phyloP scores from a whole-genome alignment of 2,797 vertebrate genomes.

The Petrocephalus sullivani region DNA sequence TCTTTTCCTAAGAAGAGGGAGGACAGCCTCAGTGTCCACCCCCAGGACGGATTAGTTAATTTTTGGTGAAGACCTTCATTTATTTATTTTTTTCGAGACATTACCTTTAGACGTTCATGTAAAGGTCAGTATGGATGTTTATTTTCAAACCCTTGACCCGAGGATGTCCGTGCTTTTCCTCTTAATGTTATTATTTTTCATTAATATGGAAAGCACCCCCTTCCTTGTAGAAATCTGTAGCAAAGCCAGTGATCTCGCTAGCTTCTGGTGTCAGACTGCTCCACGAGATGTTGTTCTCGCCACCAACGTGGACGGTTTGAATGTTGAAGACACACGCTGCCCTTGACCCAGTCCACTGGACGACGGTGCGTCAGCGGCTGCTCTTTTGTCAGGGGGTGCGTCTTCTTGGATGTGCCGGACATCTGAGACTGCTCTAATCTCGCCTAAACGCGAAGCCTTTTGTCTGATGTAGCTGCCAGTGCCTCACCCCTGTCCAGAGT shows the following conservation, averaged over 20 bases:
- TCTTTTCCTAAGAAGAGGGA: not conserved
- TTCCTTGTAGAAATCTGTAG: not conserved
- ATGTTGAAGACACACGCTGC: not conserved
- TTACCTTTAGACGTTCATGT: not conserved
- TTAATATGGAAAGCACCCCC: not conserved
- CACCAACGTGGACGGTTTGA: not conserved
- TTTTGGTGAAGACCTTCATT: not conserved
- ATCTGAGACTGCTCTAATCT: constrained; percentile 47
- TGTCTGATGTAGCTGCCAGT: constrained; percentile 71
- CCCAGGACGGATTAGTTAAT: not conserved
- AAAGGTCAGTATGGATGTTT: not conserved
- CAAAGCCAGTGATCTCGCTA: not conserved
- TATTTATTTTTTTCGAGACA: not conserved
- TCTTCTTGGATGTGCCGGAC: not conserved
- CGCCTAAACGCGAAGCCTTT: constrained; percentile 56
- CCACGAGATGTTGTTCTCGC: not conserved
- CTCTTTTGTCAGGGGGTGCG: not conserved
- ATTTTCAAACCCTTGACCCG: not conserved
- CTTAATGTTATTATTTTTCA: not conserved
- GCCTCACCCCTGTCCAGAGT: constrained; percentile 63
- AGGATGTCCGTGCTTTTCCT: not conserved
- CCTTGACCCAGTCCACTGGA: not conserved
- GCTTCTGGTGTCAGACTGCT: not conserved
- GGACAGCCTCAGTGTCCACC: not conserved
- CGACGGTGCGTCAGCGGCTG: not conserved